A percentile compares a stretch with the other conserved stretches of the same genome.
These are phyloP conservation scores for Lysiphlebus fabarum DNA, from an alignment of 1,140 invertebrate genomes.

Conservation along the genomic window DNA sequence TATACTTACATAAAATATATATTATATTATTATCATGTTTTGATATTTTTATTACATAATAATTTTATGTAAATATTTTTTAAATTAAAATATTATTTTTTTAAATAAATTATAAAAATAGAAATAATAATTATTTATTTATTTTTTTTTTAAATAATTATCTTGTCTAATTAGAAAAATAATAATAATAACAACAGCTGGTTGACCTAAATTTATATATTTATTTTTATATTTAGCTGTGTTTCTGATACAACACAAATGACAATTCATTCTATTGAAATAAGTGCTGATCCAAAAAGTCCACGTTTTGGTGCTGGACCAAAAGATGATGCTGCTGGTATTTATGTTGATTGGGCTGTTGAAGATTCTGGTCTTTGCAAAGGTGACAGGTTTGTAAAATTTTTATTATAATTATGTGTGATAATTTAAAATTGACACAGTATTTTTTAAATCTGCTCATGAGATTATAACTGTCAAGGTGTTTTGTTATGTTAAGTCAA, in stretches of 20 bases:
- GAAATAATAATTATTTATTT: too few relatives aligned
- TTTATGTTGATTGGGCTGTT: conserved; percentile 73
- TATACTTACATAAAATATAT: neutral
- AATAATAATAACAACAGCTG: neutral
- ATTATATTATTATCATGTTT: neutral
- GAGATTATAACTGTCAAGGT: too few relatives aligned
- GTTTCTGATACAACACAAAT: conserved; percentile 51
- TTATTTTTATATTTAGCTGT: conserved; percentile 47
- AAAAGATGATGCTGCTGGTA: conserved; percentile 60
- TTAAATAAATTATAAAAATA: too few relatives aligned
- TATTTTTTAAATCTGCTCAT: neutral
- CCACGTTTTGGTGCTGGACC: conserved; percentile 61
- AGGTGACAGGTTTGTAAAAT: conserved; percentile 70
- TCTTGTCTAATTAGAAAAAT: too few relatives aligned
- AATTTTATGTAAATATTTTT: too few relatives aligned
- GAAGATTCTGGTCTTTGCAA: conserved; percentile 70
- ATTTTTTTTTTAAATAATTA: too few relatives aligned
- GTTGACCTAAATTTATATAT: neutral
- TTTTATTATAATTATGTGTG: too few relatives aligned
- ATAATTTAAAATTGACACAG: too few relatives aligned
- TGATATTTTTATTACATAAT: too few relatives aligned
- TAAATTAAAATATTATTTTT: neutral
- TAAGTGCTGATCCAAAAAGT: conserved; percentile 65
- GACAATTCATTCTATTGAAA: conserved; percentile 64
- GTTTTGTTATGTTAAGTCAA: neutral